Evolutionary conservation across 2,888 invertebrate genomes (phyloP).

Genomic region (Cylindroiulus punctatus): DNA sequence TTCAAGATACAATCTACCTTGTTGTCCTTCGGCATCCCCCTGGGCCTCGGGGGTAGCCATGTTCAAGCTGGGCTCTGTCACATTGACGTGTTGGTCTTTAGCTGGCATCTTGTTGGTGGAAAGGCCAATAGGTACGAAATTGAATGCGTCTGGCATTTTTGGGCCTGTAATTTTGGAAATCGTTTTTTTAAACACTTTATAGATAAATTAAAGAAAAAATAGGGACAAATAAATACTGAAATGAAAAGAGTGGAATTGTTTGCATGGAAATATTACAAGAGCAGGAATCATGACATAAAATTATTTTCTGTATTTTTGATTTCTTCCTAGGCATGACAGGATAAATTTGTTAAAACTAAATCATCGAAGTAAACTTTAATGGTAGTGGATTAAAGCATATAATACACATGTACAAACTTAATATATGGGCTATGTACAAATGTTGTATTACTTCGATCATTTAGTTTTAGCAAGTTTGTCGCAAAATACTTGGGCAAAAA

Average conservation of each 20-base stretch:
- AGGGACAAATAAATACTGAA: neutral
- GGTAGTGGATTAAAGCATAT: too few species aligned
- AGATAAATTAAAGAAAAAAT: neutral
- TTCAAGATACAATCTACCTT: neutral
- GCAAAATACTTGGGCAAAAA: too few species aligned
- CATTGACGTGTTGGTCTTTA: neutral
- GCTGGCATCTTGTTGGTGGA: constrained; percentile 4
- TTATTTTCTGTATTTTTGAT: too few species aligned
- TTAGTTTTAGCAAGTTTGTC: too few species aligned
- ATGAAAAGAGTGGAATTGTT: neutral
- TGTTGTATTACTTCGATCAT: too few species aligned
- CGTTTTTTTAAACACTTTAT: neutral
- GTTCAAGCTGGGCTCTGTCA: neutral
- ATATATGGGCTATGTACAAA: too few species aligned
- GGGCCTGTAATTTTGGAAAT: neutral
- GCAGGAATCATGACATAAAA: neutral
- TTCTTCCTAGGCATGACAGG: too few species aligned
- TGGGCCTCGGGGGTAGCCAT: neutral
- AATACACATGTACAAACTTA: too few species aligned
- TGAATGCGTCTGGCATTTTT: neutral
- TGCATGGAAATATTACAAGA: neutral
- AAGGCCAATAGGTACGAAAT: neutral
- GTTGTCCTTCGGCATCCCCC: neutral
- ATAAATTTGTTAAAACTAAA: too few species aligned
- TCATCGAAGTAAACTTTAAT: too few species aligned